Evolutionary conservation across 2,797 vertebrate species (phyloP), one percentile per base, ranked within the genome.

Genomic region (Ptychadena robeensis): DNA sequence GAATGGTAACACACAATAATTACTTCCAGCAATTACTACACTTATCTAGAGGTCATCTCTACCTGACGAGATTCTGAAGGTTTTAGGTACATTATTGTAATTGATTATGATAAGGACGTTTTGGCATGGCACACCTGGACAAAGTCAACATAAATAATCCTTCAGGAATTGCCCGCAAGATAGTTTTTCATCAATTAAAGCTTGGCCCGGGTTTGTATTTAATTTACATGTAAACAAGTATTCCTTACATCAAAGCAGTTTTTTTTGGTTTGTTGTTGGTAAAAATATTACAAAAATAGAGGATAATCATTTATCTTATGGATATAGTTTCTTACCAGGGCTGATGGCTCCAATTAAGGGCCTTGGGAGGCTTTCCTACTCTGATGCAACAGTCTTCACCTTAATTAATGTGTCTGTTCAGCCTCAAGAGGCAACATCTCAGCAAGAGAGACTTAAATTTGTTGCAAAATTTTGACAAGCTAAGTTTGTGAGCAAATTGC

Each of bases 1-100:
- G 18, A n/a, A 7, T 12, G 48, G 53, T 30, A 40, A 82, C 71
- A 57, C 28, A 66, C 32, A 32, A 66, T 74, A 59, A 82, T 82
- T 82, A 68, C 25, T 82, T 82, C 80, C 61, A 73, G 31, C 15
- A 14, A 48, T 67, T 53, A 15, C 28, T 22, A 53, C 2, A 10
- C 30, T 66, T 73, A 73, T 73, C 70, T 73, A 53, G 30, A 14
- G 63, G 70, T 59, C 64, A 81, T 81, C 61, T 73, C 7, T 59
- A 67, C 15, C 12, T 74, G 71, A 73, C 22, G 44, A 30, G 67
- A 22, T 15, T 53, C 40, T 71, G 74, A 44, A 34, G 67, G 80
- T 25, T 68, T 27, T 67, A 61, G 32, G 37, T 37, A 10, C 12
- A 22, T 74, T 25, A 74, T 25, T 67, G 38, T 81, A 44, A 0